Base-by-base conservation (phyloP, 2,888 invertebrate genomes). In the Phyllotreta striolata region DNA sequence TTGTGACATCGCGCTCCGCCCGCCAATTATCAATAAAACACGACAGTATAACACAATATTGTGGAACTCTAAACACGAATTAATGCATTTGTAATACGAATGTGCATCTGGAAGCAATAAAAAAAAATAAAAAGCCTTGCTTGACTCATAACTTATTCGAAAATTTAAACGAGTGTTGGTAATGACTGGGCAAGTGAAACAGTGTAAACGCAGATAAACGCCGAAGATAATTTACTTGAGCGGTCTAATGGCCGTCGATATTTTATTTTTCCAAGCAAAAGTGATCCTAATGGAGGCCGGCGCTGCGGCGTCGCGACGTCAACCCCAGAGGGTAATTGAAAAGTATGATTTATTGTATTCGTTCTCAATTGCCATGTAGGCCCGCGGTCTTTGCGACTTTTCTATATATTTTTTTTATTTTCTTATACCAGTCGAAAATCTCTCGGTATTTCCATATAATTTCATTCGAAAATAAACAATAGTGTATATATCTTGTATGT, bases 201-300 rank as follows among this genome's bases (percentile, higher is more conserved):
- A 24, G 24, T 24, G 24, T 24, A 24, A 24, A 24, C 24, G 24
- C 24, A 24, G 52, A 52, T 52, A 52, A 52, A 38, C 14, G 52
- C 38, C 9, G 12, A 12, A 52, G 52, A 52, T 52, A 52, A 52
- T 52, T 52, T 51, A 24, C 34, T 14, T 35, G 38, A 54, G 34
- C 24, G 44, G 43, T 54, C 39, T 60, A 52, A 52, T 60, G 44
- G 44, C 60, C 60, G 54, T 60, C 52, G 52, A 60, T 60, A 60
- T 60, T 60, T 56, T 56, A 60, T 60, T 60, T 56, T 56, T 44
- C 60, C 43, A 60, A 60, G 44, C 60, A 52, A 52, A 52, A 52
- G 52, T 13, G 39, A 8, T 34, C 52, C 38, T 60, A 60, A 60
- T 60, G 52, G 60, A 60, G 44, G 24, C 52, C 38, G 44, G 43